Percentiles rank a stretch among this genome's conserved stretches.
phyloP scores from a whole-genome alignment of 2,113 vertebrate genomes.

The Lampris megalopsis region DNA sequence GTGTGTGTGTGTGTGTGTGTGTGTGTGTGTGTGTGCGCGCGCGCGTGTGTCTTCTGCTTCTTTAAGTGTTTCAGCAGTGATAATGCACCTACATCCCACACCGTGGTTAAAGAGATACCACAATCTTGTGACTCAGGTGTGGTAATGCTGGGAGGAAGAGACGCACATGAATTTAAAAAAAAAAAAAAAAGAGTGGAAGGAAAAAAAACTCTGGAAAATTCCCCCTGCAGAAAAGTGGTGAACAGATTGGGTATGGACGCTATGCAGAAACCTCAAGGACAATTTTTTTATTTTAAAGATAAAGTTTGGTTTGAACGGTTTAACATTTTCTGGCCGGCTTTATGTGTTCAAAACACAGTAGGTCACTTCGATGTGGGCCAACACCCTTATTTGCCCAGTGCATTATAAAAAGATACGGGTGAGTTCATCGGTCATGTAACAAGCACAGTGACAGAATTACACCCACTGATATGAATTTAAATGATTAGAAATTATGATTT shows the following conservation, averaged over 20 bases:
- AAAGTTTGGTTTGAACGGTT: constrained; percentile 31
- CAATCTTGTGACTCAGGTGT: constrained; percentile 55
- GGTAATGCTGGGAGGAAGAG: constrained; percentile 24
- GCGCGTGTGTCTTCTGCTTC: constrained; percentile 1
- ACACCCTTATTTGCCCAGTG: constrained; percentile 18
- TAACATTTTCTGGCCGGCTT: constrained; percentile 27
- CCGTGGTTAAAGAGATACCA: constrained; percentile 58
- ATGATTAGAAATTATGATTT: constrained; percentile 21
- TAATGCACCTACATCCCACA: constrained; percentile 56
- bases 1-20: constrained; percentile 36
- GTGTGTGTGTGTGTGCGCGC: constrained; percentile 32
- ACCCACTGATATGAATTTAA: constrained; percentile 16
- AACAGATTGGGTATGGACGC: constrained; percentile 43
- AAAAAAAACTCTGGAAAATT: constrained; percentile 44
- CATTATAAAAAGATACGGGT: not conserved
- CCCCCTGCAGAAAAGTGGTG: constrained; percentile 34
- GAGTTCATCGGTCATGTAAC: not conserved
- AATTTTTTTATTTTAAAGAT: constrained; percentile 41
- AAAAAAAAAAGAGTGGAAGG: constrained; percentile 9
- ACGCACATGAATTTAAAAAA: not conserved
- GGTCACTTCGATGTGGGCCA: constrained; percentile 23
- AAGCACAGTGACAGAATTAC: constrained; percentile 1
- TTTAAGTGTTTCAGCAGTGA: constrained; percentile 67
- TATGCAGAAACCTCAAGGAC: constrained; percentile 24
- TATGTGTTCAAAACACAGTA: not conserved